A percentile compares a stretch with the other conserved stretches of the same genome.
Evolutionary conservation across 2,113 vertebrate genomes (phyloP).

Genomic region (Indicator indicator): DNA sequence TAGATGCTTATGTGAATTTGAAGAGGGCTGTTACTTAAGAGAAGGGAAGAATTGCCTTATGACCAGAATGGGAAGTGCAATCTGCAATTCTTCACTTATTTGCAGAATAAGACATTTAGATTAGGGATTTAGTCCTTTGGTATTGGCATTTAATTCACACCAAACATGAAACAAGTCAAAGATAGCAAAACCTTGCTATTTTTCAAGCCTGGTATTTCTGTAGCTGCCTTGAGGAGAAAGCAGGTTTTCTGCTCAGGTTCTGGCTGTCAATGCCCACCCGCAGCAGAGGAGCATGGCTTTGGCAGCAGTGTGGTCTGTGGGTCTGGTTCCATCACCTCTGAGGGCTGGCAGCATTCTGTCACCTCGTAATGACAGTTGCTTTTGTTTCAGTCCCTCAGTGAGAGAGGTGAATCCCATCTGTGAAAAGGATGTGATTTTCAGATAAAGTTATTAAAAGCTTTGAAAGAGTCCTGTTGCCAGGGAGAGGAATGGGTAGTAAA

Average conservation of each 20-base stretch:
- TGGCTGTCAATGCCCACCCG: not conserved
- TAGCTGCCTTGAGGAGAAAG: not conserved
- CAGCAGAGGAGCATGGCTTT: not conserved
- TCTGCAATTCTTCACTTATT: accelerated
- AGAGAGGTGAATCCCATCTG: not conserved
- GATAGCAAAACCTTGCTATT: not conserved
- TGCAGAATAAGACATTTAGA: not conserved
- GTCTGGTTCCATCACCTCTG: accelerated
- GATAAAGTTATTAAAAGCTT: not conserved
- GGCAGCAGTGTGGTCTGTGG: not conserved
- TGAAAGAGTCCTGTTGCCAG: not conserved
- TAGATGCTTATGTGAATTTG: not conserved
- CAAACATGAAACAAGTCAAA: not conserved
- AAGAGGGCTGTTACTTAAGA: not conserved
- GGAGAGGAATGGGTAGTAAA: not conserved
- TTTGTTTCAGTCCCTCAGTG: not conserved
- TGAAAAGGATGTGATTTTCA: not conserved
- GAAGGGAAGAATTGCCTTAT: not conserved
- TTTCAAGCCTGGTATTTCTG: not conserved
- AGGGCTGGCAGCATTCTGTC: not conserved
- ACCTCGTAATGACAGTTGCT: accelerated
- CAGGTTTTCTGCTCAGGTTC: not conserved
- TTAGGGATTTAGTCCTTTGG: not conserved
- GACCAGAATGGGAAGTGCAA: not conserved
- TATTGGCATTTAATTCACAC: not conserved